Evolutionary conservation across 1,140 invertebrate species (phyloP), one percentile per base, ranked within the genome.

Genomic region (Catajapyx aquilonaris): DNA sequence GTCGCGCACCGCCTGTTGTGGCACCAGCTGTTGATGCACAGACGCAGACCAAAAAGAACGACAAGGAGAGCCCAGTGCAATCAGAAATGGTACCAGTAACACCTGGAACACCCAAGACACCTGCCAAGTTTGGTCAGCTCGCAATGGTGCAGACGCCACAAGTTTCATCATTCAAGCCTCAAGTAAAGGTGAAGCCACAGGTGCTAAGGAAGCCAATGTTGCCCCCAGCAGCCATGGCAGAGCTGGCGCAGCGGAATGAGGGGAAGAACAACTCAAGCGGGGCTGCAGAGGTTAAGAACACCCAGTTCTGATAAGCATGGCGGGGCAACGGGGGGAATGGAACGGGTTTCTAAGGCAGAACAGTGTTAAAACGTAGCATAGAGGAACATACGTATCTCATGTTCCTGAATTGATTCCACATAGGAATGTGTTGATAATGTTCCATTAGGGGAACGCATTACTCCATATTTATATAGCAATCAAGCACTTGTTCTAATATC

Each of bases 171-270:
- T 68, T 73, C 34, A 80, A 77, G 49, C 71, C 72, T 3, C 68
- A 72, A 43, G 62, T 76, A 13, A 79, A 77, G 46, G 66, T 68
- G 11, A 80, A 79, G 53, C 76, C 76, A 2, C 68, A 71, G 38
- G 65, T 79, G 18, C 65, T 79, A 50, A 68, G 66, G 28, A 76
- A 79, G 51, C 75, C 76, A 5, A 57, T 62, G 23, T 51, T 70
- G 25, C 66, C 67, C 13, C 61, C 54, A 9, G 23, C 23, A 13
- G 23, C 23, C 13, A 28, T 28, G 23, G 23, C 23, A 9, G 23
- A 28, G 13, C 23, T 28, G 13, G 23, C 23, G 23, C 23, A 28
- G 23, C 23, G 23, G 13, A 13, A 28, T 7, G 13, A 28, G 13
- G 13, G n/a, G n/a, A n/a, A n/a, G n/a, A n/a, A n/a, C n/a, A n/a